Percentiles rank a stretch among this genome's conserved stretches.
phyloP scores from a whole-genome alignment of 2,797 vertebrate genomes.

The Cirrhinus mrigala region DNA sequence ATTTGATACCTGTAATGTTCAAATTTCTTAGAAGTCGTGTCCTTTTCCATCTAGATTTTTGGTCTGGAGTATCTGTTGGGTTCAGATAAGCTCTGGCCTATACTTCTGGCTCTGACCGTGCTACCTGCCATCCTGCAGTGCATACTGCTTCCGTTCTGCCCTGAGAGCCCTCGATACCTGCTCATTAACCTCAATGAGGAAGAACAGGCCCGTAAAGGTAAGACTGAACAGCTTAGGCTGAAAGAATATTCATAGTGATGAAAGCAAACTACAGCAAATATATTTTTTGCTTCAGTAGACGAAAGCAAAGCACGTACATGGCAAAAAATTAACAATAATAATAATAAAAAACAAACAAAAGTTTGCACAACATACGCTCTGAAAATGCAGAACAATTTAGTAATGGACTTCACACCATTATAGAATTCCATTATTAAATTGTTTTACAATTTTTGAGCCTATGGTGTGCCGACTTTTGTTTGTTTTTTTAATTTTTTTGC shows the following conservation, averaged over 20 bases:
- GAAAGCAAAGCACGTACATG: no score
- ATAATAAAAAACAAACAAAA: no score
- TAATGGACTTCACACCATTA: no score
- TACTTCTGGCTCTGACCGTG: constrained; percentile 84
- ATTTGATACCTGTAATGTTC: constrained; percentile 3
- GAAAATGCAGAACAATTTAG: no score
- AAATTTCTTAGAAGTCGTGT: neutral
- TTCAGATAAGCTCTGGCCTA: constrained; percentile 82
- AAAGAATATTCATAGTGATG: neutral
- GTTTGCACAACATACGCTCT: no score
- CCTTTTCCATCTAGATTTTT: constrained; percentile 76
- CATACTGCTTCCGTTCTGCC: constrained; percentile 87
- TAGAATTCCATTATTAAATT: no score
- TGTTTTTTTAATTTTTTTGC: no score
- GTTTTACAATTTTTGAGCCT: no score
- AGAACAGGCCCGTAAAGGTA: constrained; percentile 86
- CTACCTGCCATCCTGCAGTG: constrained; percentile 84
- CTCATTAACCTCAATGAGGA: constrained; percentile 88
- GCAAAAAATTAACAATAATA: no score
- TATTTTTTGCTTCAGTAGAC: neutral
- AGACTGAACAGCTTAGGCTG: neutral
- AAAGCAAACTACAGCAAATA: neutral
- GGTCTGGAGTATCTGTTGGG: constrained; percentile 87
- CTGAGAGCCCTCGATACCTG: constrained; percentile 89
- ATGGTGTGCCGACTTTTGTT: no score